Evolutionary conservation across 2,888 invertebrate species (phyloP), one percentile per base, ranked within the genome.

Genomic region (Acronicta alni): DNA sequence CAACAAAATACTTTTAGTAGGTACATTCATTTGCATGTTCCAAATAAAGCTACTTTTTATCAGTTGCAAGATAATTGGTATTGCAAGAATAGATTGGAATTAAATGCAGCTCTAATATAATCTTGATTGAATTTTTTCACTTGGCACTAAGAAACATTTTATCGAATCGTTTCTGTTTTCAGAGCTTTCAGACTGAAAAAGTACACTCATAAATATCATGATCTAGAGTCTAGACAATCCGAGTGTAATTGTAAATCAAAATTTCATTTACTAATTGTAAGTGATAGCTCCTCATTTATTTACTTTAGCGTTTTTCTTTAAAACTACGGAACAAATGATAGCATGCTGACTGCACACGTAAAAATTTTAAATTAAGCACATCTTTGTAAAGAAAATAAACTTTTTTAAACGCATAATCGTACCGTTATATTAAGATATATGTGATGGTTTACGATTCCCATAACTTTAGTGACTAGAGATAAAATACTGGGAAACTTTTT

Each of bases 171-270:
- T 72, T 59, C 72, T 51, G 67, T 60, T 59, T 58, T 49, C 42
- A 47, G 39, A 20, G 10, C 39, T 47, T 58, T 47, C 26, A 18
- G 4, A 43, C 58, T 38, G 43, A 42, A 66, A 68, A 59, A 67
- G 35, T 37, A 37, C 12, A 14, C 18, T 58, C 42, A 37, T 72
- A 66, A 41, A 51, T 66, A 47, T 35, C 32, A 10, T 55, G 47
- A 67, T 72, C 55, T 52, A 68, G 51, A 9, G 60, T 72, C 55
- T 52, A 68, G 51, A 9, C 12, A 37, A 51, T 49, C 47, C 26
- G 44, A 44, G 46, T 35, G 32, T 52, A 66, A 35, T 35, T n/a
- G n/a, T 35, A 35, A 35, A 35, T 35, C n/a, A 35, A 35, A 23
- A 32, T 32, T 32, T 5, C 32, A 14, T 12, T 35, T 14, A 5